Evolutionary conservation across 2,797 vertebrate species (phyloP).

Genomic region (Triplophysa yarkandensis): DNA sequence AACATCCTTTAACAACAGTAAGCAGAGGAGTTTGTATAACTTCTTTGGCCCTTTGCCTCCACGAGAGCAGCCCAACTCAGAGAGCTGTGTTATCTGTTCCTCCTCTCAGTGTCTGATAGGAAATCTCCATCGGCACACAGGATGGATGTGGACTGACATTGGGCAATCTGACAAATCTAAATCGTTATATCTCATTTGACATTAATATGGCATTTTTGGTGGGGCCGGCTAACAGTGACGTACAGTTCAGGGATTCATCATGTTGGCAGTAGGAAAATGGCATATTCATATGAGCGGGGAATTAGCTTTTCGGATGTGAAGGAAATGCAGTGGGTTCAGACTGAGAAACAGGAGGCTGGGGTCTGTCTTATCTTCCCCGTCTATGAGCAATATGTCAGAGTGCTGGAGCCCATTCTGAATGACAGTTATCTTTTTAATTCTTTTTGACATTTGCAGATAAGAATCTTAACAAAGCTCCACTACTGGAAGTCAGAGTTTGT

Average conservation of each 20-base stretch:
- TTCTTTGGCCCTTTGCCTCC: conserved; percentile 35
- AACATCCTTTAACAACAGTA: background rate
- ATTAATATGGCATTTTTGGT: conserved; percentile 85
- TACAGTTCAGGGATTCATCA: conserved; percentile 70
- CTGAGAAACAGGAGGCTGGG: conserved; percentile 56
- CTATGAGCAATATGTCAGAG: conserved; percentile 59
- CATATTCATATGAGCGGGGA: conserved; percentile 80
- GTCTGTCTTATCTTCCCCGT: conserved; percentile 69
- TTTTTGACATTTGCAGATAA: conserved; percentile 81
- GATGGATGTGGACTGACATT: conserved; percentile 68
- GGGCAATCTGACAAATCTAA: conserved; percentile 76
- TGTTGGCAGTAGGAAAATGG: conserved; percentile 66
- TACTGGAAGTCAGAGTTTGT: conserved; percentile 62
- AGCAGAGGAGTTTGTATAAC: conserved; percentile 62
- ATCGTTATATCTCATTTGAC: conserved; percentile 82
- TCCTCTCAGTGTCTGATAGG: conserved; percentile 72
- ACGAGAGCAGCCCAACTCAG: conserved; percentile 40
- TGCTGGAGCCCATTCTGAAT: conserved; percentile 68
- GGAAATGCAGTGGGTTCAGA: conserved; percentile 55
- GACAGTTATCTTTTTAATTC: conserved; percentile 76
- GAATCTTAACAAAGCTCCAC: conserved; percentile 65
- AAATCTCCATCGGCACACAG: conserved; percentile 69
- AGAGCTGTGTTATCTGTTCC: conserved; percentile 66
- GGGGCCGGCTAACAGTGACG: conserved; percentile 68
- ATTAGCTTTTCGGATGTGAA: conserved; percentile 69